A percentile compares a stretch with the other conserved stretches of the same genome.
These are phyloP conservation scores for Dicrurus megarhynchus DNA, from an alignment of 2,113 vertebrate species.

Conservation along the genomic window DNA sequence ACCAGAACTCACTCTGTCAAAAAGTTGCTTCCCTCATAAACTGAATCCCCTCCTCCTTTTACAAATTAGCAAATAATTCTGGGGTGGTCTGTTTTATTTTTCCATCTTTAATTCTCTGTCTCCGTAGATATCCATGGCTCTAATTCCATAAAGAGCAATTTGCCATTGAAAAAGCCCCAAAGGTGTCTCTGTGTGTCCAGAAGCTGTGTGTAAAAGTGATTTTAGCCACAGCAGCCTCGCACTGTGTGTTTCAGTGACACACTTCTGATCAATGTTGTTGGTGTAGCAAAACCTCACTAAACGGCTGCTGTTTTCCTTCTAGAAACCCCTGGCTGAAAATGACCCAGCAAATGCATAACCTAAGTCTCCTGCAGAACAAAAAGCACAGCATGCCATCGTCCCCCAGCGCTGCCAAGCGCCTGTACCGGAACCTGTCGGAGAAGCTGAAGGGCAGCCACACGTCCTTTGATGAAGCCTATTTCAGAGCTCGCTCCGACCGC, in stretches of 20 bases:
- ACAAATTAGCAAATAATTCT: not conserved
- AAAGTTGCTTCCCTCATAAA: not conserved
- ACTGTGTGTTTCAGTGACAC: fast-evolving
- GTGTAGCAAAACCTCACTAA: not conserved
- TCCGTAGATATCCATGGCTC: not conserved
- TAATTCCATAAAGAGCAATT: not conserved
- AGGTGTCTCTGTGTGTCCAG: not conserved
- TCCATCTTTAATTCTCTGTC: not conserved
- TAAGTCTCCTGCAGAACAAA: conserved; percentile 85
- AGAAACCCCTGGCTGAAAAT: conserved; percentile 78
- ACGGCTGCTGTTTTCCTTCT: not conserved
- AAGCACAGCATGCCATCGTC: conserved; percentile 86
- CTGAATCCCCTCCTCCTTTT: not conserved
- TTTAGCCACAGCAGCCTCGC: not conserved
- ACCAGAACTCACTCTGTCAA: not conserved
- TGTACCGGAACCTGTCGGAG: conserved; percentile 95
- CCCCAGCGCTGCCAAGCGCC: conserved; percentile 90
- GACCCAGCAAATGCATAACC: conserved; percentile 95
- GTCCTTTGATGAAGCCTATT: conserved; percentile 91
- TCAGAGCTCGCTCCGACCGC: conserved; percentile 85
- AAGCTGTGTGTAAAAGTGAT: not conserved
- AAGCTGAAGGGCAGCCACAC: conserved; percentile 91
- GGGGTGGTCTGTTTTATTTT: not conserved
- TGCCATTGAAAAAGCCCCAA: not conserved
- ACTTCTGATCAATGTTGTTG: fast-evolving